Evolutionary conservation across 2,797 vertebrate genomes (phyloP).

Genomic region (Pipistrellus nathusii): DNA sequence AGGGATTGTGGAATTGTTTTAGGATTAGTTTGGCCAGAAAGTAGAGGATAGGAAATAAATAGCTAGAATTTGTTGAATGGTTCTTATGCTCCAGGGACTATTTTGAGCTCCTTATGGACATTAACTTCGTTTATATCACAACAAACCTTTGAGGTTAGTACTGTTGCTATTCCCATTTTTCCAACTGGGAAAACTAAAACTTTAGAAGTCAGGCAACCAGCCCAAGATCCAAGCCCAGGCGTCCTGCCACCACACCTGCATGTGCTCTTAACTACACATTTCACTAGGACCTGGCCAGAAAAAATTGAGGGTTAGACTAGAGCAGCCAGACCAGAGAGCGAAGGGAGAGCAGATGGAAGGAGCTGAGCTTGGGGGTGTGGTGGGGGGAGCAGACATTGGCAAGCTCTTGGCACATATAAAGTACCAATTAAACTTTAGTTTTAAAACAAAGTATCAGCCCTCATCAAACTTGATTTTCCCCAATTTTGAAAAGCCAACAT

Average conservation of each 20-base stretch:
- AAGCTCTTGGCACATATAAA: neutral
- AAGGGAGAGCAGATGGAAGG: neutral
- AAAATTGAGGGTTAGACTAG: neutral
- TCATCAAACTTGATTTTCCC: slow-evolving; percentile 33
- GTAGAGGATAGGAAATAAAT: slow-evolving; percentile 35
- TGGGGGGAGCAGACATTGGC: neutral
- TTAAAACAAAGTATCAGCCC: slow-evolving; percentile 16
- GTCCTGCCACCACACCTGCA: neutral
- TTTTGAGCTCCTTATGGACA: slow-evolving; percentile 60
- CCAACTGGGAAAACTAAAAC: slow-evolving; percentile 45
- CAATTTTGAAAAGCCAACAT: slow-evolving; percentile 37
- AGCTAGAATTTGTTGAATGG: slow-evolving; percentile 28
- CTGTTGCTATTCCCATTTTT: slow-evolving; percentile 37
- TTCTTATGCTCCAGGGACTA: neutral
- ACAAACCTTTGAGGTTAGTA: slow-evolving; percentile 25
- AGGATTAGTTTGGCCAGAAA: slow-evolving; percentile 46
- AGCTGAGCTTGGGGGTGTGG: neutral
- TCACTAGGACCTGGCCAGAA: neutral
- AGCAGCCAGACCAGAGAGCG: neutral
- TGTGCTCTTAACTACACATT: neutral
- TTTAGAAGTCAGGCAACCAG: slow-evolving; percentile 41
- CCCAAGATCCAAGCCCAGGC: neutral
- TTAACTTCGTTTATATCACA: slow-evolving; percentile 53
- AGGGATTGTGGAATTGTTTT: slow-evolving; percentile 37
- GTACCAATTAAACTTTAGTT: slow-evolving; percentile 39